phyloP scores from a whole-genome alignment of 2,113 vertebrate species.

The Dromiciops gliroides region DNA sequence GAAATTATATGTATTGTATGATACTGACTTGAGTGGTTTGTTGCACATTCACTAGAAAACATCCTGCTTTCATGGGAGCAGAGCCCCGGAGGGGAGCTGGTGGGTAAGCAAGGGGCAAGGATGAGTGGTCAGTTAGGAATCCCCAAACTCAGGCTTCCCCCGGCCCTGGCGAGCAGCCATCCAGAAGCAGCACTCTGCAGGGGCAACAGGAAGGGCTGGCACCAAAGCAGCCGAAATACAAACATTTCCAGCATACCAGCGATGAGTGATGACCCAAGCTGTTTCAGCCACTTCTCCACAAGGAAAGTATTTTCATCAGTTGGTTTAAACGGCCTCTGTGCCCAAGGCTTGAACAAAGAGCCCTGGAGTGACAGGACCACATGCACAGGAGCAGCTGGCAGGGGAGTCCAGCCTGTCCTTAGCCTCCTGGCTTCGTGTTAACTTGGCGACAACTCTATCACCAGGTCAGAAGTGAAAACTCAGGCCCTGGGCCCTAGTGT shows the following conservation, averaged over 20 bases:
- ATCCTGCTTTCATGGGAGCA: neutral
- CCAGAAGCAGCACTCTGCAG: neutral
- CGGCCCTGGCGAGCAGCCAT: neutral
- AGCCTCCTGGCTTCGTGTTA: neutral
- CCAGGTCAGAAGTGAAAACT: neutral
- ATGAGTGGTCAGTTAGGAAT: neutral
- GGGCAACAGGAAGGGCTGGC: neutral
- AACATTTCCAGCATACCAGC: neutral
- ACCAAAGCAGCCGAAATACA: neutral
- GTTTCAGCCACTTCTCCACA: neutral
- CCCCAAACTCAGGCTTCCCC: neutral
- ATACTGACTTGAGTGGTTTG: neutral
- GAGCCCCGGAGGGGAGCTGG: neutral
- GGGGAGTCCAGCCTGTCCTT: neutral
- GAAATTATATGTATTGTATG: neutral
- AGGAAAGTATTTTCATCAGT: accelerated
- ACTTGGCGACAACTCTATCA: neutral
- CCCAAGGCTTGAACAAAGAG: neutral
- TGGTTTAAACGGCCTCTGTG: too few relatives aligned
- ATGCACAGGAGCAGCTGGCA: neutral
- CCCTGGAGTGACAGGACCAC: neutral
- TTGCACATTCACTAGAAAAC: neutral
- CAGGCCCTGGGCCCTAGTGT: neutral
- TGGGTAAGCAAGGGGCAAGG: neutral
- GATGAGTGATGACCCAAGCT: neutral